These are phyloP conservation scores for Procambarus clarkii DNA, from an alignment of 1,140 invertebrate species.

Conservation along the genomic window DNA sequence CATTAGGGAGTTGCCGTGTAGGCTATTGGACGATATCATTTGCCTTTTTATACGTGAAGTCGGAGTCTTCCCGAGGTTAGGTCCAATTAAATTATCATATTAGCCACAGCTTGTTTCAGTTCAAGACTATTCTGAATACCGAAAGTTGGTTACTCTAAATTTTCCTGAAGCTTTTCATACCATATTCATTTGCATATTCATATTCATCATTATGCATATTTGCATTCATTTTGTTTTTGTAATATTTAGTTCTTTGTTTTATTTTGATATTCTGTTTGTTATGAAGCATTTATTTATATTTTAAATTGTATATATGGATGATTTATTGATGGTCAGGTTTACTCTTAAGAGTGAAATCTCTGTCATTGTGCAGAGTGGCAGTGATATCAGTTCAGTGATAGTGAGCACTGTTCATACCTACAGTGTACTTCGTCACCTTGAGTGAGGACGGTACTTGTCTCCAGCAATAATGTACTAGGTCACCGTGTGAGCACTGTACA, in stretches of 20 bases:
- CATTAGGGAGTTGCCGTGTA: background rate
- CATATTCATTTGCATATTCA: background rate
- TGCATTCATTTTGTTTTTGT: background rate
- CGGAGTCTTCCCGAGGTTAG: background rate
- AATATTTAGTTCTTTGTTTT: background rate
- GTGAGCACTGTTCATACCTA: no score
- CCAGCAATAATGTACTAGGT: no score
- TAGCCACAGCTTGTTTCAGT: background rate
- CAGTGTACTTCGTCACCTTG: no score
- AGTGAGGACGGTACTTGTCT: no score
- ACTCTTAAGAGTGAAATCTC: no score
- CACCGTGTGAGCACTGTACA: no score
- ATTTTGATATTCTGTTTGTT: background rate
- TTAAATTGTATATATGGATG: no score
- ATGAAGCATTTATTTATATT: background rate
- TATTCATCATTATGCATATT: background rate
- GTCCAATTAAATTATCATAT: background rate
- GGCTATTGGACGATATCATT: background rate
- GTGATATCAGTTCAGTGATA: no score
- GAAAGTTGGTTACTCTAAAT: no score
- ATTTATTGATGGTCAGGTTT: no score
- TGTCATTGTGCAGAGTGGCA: no score
- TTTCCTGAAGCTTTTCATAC: background rate
- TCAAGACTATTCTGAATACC: no score
- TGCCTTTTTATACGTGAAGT: background rate